A percentile compares a stretch with the other conserved stretches of the same genome.
Evolutionary conservation across 2,797 vertebrate genomes (phyloP).

Genomic region (Emys orbicularis): DNA sequence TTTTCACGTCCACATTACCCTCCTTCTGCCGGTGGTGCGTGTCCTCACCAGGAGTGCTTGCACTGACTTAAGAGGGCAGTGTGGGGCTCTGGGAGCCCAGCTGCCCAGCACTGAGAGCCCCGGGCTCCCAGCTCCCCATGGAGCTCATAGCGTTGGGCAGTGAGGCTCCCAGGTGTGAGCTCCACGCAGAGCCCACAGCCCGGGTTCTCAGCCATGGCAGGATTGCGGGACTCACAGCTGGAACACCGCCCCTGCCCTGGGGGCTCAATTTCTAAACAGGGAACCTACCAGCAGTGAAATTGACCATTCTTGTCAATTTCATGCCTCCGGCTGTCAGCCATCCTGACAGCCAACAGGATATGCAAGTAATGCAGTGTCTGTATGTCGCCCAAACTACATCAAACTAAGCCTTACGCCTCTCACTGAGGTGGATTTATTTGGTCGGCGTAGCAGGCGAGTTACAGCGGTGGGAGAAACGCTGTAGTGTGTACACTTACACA

Average conservation of each 20-base stretch:
- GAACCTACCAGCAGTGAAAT: neutral
- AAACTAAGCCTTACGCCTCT: neutral
- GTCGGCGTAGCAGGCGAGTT: neutral
- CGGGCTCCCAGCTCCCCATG: too few relatives aligned
- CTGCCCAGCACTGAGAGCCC: neutral
- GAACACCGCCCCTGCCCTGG: neutral
- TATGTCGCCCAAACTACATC: neutral
- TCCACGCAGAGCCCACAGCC: too few relatives aligned
- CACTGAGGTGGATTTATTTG: neutral
- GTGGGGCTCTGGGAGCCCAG: neutral
- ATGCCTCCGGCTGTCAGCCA: neutral
- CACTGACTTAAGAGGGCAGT: neutral
- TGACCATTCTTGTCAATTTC: neutral
- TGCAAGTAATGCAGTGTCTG: neutral
- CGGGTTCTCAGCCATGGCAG: neutral
- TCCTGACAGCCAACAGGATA: too few relatives aligned
- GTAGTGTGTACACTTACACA: neutral
- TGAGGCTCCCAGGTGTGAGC: neutral
- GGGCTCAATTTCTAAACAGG: neutral
- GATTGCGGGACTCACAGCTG: neutral
- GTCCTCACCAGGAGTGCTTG: neutral
- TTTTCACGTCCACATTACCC: neutral
- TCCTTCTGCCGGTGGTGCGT: neutral
- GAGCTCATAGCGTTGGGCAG: too few relatives aligned
- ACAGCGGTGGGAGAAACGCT: neutral